Evolutionary conservation across 2,797 vertebrate species (phyloP).

Genomic region (Artibeus lituratus): DNA sequence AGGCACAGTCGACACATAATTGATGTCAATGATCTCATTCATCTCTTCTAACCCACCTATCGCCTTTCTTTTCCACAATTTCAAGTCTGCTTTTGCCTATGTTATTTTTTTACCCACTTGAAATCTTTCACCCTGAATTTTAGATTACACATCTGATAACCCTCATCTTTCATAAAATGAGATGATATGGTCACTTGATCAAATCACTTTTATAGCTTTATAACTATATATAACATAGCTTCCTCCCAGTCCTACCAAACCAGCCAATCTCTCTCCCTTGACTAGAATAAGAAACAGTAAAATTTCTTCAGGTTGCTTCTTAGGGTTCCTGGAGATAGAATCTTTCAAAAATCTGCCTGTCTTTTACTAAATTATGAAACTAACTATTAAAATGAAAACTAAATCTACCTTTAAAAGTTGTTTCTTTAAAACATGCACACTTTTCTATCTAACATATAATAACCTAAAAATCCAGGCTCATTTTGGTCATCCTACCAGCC

Average conservation of each 20-base stretch:
- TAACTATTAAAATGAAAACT: not conserved
- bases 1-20: not conserved
- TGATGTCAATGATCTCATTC: not conserved
- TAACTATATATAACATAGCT: not conserved
- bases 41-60: not conserved
- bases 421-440: not conserved
- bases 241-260: not conserved
- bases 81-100: not conserved
- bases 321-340: not conserved
- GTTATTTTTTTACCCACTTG: not conserved
- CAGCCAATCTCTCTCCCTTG: not conserved
- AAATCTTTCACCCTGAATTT: conserved; percentile 2
- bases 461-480: not conserved
- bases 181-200: not conserved
- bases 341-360: not conserved
- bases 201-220: not conserved
- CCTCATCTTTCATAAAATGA: not conserved
- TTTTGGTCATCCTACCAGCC: not conserved
- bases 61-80: not conserved
- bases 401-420: not conserved
- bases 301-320: not conserved
- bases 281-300: conserved; percentile 2
- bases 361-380: not conserved
- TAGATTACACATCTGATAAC: not conserved
- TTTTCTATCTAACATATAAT: not conserved